A percentile compares a stretch with the other conserved stretches of the same genome.
Evolutionary conservation across 2,888 invertebrate species (phyloP).

Genomic region (Bruchidius siliquastri): DNA sequence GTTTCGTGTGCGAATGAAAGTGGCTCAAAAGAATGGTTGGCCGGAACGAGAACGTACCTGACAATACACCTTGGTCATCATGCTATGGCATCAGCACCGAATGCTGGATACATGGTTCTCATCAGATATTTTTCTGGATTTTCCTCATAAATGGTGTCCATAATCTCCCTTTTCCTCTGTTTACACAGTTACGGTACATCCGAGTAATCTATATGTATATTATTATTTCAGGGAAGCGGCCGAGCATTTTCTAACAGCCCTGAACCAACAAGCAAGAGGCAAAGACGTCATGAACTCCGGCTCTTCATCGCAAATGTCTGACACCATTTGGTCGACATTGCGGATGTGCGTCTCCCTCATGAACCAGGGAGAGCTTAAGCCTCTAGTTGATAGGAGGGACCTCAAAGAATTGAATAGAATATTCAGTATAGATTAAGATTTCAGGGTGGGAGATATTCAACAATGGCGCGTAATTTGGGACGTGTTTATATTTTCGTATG

Average conservation of each 20-base stretch:
- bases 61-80: too few species aligned
- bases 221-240: slow-evolving; percentile 74
- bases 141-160: too few species aligned
- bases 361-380: slow-evolving; percentile 62
- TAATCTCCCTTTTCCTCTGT: too few species aligned
- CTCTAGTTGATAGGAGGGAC: slow-evolving; percentile 58
- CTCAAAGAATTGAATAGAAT: slow-evolving; percentile 57
- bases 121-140: too few species aligned
- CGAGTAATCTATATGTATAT: not conserved
- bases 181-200: too few species aligned
- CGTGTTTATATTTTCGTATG: too few species aligned
- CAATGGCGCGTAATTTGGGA: too few species aligned
- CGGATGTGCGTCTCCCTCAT: slow-evolving; percentile 82
- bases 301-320: slow-evolving; percentile 66
- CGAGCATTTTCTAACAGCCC: slow-evolving; percentile 88
- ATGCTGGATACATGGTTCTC: too few species aligned
- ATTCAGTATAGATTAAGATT: slow-evolving; percentile 56
- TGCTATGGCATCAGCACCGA: too few species aligned
- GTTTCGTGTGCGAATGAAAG: too few species aligned
- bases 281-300: slow-evolving; percentile 51
- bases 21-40: too few species aligned
- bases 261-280: slow-evolving; percentile 85
- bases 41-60: too few species aligned
- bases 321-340: slow-evolving; percentile 91
- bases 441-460: not conserved